phyloP scores from a whole-genome alignment of 2,797 vertebrate genomes.

The Brotula barbata region DNA sequence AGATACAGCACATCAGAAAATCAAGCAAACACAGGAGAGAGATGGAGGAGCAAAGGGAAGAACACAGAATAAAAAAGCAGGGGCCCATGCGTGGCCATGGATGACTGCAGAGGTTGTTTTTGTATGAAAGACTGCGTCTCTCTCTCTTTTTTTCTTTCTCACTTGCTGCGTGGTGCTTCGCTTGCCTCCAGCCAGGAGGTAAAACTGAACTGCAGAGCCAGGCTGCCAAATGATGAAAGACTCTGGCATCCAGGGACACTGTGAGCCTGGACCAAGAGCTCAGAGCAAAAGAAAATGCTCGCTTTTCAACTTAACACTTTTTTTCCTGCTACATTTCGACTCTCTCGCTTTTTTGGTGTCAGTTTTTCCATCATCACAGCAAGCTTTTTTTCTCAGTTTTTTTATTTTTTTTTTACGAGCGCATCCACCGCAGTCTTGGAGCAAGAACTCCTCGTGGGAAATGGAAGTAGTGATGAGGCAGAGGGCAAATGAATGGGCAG shows the following conservation, averaged over 20 bases:
- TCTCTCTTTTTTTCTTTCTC: constrained; percentile 45
- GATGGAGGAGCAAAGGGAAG: constrained; percentile 52
- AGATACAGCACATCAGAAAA: constrained; percentile 65
- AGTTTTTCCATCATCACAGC: constrained; percentile 68
- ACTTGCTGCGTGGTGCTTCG: constrained; percentile 70
- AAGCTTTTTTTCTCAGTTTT: constrained; percentile 48
- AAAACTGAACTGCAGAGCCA: constrained; percentile 77
- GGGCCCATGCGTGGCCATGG: constrained; percentile 65
- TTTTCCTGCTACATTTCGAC: constrained; percentile 69
- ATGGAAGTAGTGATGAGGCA: constrained; percentile 65
- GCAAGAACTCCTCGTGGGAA: constrained; percentile 73
- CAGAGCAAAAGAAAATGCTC: constrained; percentile 78
- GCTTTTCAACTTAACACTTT: constrained; percentile 78
- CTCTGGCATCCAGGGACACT: constrained; percentile 80
- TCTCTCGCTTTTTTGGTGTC: constrained; percentile 59
- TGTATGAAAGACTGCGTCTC: constrained; percentile 75
- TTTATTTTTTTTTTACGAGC: constrained; percentile 46
- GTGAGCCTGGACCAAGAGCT: constrained; percentile 79
- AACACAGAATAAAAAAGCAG: constrained; percentile 57
- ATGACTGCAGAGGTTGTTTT: constrained; percentile 80
- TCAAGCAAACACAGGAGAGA: constrained; percentile 56
- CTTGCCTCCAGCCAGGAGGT: constrained; percentile 82
- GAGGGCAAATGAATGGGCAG: constrained; percentile 62
- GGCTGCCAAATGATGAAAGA: constrained; percentile 84
- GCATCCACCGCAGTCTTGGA: constrained; percentile 67